Conservation (phyloP, 2,888 invertebrate species). For the Cepaea hortensis region DNA sequence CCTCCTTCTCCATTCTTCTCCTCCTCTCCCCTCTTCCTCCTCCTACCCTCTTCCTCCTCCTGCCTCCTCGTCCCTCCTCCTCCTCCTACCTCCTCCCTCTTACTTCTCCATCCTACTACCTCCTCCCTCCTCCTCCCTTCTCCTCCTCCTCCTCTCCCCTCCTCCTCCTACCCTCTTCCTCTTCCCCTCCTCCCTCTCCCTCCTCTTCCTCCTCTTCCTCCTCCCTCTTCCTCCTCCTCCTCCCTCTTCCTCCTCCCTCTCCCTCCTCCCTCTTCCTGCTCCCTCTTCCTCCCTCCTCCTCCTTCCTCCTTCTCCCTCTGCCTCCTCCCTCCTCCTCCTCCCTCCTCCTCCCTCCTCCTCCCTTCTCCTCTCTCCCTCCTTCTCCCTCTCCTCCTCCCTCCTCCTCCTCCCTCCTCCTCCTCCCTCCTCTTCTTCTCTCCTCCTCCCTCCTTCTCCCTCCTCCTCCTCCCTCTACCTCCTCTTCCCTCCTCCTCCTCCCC, state of each 20-base stretch:
- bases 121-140: too few relatives aligned
- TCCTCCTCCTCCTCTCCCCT: too few relatives aligned
- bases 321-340: too few relatives aligned
- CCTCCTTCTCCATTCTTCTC: background rate
- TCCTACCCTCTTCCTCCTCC: too few relatives aligned
- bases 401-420: background rate
- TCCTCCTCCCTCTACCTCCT: background rate
- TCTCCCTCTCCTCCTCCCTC: background rate
- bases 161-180: too few relatives aligned
- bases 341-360: conserved; percentile 21
- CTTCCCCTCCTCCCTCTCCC: background rate
- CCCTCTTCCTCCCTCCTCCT: too few relatives aligned
- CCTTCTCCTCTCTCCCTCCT: conserved; percentile 23
- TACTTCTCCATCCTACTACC: too few relatives aligned
- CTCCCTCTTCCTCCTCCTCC: background rate
- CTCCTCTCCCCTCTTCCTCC: too few relatives aligned
- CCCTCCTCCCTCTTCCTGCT: too few relatives aligned
- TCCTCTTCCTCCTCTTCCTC: too few relatives aligned
- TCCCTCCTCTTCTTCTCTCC: background rate
- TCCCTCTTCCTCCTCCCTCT: background rate
- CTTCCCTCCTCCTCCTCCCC: conserved; percentile 10
- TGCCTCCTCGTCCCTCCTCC: too few relatives aligned
- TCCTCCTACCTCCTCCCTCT: too few relatives aligned
- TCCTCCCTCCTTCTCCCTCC: background rate
- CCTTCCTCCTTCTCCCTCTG: conserved; percentile 28